Base-by-base conservation (phyloP, 2,888 invertebrate genomes). In the Drosophila buzzatii region DNA sequence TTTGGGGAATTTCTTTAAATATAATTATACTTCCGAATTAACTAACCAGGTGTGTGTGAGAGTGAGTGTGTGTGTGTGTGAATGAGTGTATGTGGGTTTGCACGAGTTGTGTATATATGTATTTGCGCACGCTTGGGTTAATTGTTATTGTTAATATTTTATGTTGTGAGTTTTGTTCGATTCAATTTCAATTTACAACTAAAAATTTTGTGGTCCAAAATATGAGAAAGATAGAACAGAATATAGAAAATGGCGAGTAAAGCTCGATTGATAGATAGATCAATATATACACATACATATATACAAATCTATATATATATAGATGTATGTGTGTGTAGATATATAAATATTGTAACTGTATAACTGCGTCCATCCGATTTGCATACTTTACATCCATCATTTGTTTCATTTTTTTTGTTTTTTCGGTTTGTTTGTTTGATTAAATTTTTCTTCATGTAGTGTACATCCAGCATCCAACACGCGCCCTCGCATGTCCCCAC, bases 161-260 rank as follows among this genome's bases (percentile, higher is more conserved):
- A 65, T 31, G 27, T 27, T 55, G 16, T 16, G 16, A 4, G 41
- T 53, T 66, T 79, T 71, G 67, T 68, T 82, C 61, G 60, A 68
- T 79, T 74, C 42, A 63, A 56, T 65, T 73, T 31, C 44, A 76
- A 76, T 69, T 67, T 80, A 71, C 49, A 58, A 84, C 84, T 76
- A 57, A 41, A 52, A 85, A 87, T 84, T 84, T 84, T 73, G 87
- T 23, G 69, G 35, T 78, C 64, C 44, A 73, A 69, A 67, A 20
- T 52, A 56, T 61, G 55, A 42, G 39, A 37, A 61, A 71, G 23
- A 71, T 49, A 49, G 42, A 72, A 75, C 61, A 67, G 60, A 51
- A 61, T 33, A 33, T 60, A 65, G 61, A 75, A 75, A 61, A 75
- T 64, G 49, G 53, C 49, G 76, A 74, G 63, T 69, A 78, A 67